A percentile compares a stretch with the other conserved stretches of the same genome.
Conservation (phyloP, 2,113 vertebrate species). For the Catharus bicknelli region DNA sequence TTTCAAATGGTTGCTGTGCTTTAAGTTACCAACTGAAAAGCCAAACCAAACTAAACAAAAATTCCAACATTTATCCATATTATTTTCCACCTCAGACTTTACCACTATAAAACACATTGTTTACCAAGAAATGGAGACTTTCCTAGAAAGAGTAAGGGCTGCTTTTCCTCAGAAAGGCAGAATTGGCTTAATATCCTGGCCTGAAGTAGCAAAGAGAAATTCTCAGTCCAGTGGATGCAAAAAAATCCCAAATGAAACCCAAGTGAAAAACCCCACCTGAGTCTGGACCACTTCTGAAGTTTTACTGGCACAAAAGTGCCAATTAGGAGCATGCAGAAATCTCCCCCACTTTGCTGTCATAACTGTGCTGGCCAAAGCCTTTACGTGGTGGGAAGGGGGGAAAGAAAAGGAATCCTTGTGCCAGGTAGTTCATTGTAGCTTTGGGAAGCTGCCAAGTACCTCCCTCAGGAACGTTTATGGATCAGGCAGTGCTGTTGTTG, state of each 20-base stretch:
- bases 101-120: neutral
- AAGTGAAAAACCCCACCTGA: neutral
- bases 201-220: neutral
- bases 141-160: neutral
- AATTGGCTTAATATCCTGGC: neutral
- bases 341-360: neutral
- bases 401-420: neutral
- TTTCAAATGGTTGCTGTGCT: neutral
- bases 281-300: neutral
- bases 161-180: neutral
- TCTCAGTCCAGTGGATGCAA: neutral
- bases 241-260: neutral
- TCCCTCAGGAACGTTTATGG: neutral
- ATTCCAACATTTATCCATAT: neutral
- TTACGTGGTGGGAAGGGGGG: fast-evolving
- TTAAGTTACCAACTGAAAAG: neutral
- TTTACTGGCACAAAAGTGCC: neutral
- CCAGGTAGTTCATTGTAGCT: neutral
- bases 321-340: neutral
- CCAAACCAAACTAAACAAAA: neutral
- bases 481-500: neutral
- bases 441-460: neutral
- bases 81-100: neutral
- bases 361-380: neutral
- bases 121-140: neutral